phyloP scores from a whole-genome alignment of 2,888 invertebrate species.

The Ellobium chinense region DNA sequence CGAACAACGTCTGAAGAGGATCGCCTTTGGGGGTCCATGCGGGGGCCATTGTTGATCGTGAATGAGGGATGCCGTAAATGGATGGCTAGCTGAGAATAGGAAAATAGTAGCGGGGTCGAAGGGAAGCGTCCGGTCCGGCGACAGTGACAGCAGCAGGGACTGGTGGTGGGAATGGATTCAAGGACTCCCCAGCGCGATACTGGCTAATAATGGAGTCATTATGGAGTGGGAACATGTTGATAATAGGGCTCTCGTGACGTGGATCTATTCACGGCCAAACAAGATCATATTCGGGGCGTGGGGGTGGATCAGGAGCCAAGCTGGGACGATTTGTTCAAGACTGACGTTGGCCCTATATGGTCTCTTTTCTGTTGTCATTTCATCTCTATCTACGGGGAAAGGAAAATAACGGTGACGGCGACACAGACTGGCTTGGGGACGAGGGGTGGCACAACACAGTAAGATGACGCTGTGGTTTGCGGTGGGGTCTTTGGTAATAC shows the following conservation, averaged over 20 bases:
- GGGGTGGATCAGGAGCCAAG: neutral
- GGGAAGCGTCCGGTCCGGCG: neutral
- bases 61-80: neutral
- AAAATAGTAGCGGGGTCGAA: neutral
- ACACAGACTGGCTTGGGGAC: neutral
- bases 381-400: too few species aligned
- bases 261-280: slow-evolving; percentile 16
- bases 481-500: too few species aligned
- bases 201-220: slow-evolving; percentile 35
- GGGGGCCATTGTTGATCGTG: neutral
- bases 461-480: too few species aligned
- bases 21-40: slow-evolving; percentile 5
- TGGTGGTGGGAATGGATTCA: neutral
- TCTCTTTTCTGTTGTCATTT: too few species aligned
- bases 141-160: slow-evolving; percentile 6
- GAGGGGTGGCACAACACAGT: too few species aligned
- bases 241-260: slow-evolving; percentile 26
- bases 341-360: neutral
- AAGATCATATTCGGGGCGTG: slow-evolving; percentile 31
- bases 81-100: neutral
- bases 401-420: neutral
- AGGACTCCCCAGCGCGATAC: slow-evolving; percentile 11
- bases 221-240: slow-evolving; percentile 21
- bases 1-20: slow-evolving; percentile 14
- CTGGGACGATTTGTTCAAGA: neutral